phyloP scores from a whole-genome alignment of 2,888 invertebrate species.

The Orchestes rusci region DNA sequence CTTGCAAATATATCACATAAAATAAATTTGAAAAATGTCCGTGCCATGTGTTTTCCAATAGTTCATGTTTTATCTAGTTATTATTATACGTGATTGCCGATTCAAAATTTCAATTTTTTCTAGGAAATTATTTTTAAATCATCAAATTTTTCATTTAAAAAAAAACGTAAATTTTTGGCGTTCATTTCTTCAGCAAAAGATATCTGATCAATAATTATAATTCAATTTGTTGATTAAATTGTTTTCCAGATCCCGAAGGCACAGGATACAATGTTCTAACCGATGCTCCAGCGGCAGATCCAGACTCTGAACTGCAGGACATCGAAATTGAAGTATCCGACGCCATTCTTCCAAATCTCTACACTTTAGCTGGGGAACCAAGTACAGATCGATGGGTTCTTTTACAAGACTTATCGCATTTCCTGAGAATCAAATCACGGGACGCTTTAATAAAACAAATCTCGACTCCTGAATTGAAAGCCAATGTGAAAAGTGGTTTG shows the following conservation, averaged over 20 bases:
- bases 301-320: conserved; percentile 48
- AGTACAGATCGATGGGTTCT: conserved; percentile 72
- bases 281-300: conserved; percentile 48
- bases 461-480: conserved; percentile 46
- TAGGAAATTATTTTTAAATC: no score
- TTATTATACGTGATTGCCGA: no score
- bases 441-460: conserved; percentile 72
- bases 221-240: no score
- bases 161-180: not conserved
- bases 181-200: not conserved
- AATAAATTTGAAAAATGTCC: no score
- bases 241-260: conserved; percentile 44
- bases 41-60: no score
- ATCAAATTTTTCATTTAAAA: not conserved
- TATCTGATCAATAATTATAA: not conserved
- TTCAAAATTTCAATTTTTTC: no score
- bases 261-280: conserved; percentile 56
- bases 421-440: conserved; percentile 72
- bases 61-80: no score
- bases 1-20: no score
- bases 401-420: conserved; percentile 68
- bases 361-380: conserved; percentile 58
- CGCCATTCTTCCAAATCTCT: conserved; percentile 70
- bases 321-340: conserved; percentile 79
- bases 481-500: conserved; percentile 41